A percentile compares a stretch with the other conserved stretches of the same genome.
Evolutionary conservation across 2,113 vertebrate genomes (phyloP).

Genomic region (Toxotes chatareus): DNA sequence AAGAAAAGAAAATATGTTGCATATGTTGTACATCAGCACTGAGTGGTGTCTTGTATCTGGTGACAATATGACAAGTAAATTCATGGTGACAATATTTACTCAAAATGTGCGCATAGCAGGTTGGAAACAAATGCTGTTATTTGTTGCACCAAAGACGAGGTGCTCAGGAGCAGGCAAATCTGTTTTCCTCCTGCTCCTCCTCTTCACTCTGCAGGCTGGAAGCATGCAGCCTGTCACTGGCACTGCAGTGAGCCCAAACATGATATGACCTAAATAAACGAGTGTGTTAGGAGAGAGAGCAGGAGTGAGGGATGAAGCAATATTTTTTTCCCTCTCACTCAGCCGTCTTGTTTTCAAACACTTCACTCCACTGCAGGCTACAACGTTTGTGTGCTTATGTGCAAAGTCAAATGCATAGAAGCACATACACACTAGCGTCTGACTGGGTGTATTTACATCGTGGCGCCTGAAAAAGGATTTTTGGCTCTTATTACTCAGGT

Average conservation of each 20-base stretch:
- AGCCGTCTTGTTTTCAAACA: constrained; percentile 60
- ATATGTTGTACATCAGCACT: too few species aligned
- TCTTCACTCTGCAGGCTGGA: constrained; percentile 51
- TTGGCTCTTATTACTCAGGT: constrained; percentile 24
- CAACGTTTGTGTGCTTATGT: constrained; percentile 4
- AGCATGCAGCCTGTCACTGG: constrained; percentile 67
- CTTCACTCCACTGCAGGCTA: constrained; percentile 49
- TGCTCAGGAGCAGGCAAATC: constrained; percentile 22
- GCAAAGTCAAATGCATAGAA: not conserved
- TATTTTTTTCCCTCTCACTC: constrained; percentile 32
- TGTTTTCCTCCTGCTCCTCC: constrained; percentile 53
- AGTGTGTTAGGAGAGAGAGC: constrained; percentile 41
- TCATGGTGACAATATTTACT: not conserved
- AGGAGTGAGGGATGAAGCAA: constrained; percentile 45
- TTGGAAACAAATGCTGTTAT: not conserved
- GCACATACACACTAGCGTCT: not conserved
- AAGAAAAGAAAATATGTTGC: not conserved
- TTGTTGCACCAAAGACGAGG: constrained; percentile 2
- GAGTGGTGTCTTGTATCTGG: not conserved
- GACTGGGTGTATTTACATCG: not conserved
- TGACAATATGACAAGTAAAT: not conserved
- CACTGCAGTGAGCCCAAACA: constrained; percentile 74
- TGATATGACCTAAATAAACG: constrained; percentile 83
- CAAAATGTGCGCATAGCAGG: too few species aligned
- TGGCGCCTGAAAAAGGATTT: constrained; percentile 13